A percentile compares a stretch with the other conserved stretches of the same genome.
Evolutionary conservation across 2,113 vertebrate genomes (phyloP).

Genomic region (Cinclus mexicanus): DNA sequence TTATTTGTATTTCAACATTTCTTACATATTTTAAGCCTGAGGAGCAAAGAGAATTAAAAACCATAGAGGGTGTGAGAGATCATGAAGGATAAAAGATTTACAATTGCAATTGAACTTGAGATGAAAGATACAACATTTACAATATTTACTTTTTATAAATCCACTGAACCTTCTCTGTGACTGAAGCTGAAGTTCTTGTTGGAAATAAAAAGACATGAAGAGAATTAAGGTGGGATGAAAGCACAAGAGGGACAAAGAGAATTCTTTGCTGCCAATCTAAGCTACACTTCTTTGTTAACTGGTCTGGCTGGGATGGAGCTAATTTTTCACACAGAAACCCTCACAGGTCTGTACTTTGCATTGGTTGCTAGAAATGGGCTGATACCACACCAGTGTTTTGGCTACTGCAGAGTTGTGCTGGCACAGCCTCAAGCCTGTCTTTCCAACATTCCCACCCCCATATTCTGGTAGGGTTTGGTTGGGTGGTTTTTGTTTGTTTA

Average conservation of each 20-base stretch:
- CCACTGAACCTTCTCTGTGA: background rate
- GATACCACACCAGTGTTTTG: background rate
- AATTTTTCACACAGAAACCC: background rate
- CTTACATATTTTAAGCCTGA: background rate
- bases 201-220: background rate
- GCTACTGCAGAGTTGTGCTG: background rate
- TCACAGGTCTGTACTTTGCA: background rate
- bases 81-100: background rate
- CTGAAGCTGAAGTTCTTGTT: background rate
- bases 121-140: background rate
- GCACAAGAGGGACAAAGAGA: background rate
- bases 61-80: accelerated
- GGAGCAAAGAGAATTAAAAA: background rate
- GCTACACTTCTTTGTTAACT: background rate
- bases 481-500: background rate
- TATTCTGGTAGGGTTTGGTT: accelerated
- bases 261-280: background rate
- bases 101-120: background rate
- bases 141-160: background rate
- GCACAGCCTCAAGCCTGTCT: background rate
- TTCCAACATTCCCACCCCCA: background rate
- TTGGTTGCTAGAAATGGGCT: background rate
- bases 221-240: background rate
- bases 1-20: background rate
- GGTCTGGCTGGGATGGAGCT: background rate